These are phyloP conservation scores for Andrena dorsata DNA, from an alignment of 2,888 invertebrate species.

Conservation along the genomic window DNA sequence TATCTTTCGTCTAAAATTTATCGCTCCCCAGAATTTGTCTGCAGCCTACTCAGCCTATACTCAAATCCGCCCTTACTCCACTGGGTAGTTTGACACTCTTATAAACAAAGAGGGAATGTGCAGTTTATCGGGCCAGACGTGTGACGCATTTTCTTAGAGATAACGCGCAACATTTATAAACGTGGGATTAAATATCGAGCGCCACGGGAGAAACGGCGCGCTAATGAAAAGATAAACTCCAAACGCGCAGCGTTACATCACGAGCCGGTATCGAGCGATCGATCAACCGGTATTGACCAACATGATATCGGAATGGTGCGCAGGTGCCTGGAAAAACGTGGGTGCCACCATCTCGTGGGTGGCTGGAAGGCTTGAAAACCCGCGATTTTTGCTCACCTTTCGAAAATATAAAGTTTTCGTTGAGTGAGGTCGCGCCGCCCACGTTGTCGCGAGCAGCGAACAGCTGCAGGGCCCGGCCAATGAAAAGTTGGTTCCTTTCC, in stretches of 20 bases:
- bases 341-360: conserved; percentile 69
- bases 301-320: conserved; percentile 38
- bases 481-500: conserved; percentile 74
- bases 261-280: conserved; percentile 48
- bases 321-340: conserved; percentile 72
- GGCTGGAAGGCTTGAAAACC: conserved; percentile 65
- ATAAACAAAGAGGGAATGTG: background rate
- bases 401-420: conserved; percentile 74
- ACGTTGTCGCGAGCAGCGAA: conserved; percentile 56
- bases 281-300: conserved; percentile 66
- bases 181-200: background rate
- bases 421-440: conserved; percentile 68
- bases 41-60: too few species aligned
- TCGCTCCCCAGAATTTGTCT: too few species aligned
- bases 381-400: conserved; percentile 73
- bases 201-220: background rate
- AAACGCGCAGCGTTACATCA: conserved; percentile 55
- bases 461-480: conserved; percentile 67
- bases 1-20: too few species aligned
- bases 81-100: too few species aligned
- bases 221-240: conserved; percentile 39
- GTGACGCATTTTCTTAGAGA: background rate
- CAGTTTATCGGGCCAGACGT: background rate
- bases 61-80: too few species aligned
- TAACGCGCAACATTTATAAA: background rate